Evolutionary conservation across 1,140 invertebrate species (phyloP).

Genomic region (Aphelinus atriplicis): DNA sequence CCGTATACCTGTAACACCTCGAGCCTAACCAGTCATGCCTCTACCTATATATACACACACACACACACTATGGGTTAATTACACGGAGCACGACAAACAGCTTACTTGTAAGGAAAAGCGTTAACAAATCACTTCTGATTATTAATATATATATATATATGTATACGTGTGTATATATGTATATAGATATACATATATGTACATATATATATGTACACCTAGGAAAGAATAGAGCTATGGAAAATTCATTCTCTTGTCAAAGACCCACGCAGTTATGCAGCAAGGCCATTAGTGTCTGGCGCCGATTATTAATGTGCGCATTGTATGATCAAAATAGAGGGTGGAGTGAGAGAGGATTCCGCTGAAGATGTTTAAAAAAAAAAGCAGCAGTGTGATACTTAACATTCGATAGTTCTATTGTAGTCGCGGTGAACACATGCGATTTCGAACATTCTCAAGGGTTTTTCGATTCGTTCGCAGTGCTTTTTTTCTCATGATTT

Average conservation of each 20-base stretch:
- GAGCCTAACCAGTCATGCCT: neutral
- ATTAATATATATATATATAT: neutral
- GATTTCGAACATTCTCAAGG: neutral
- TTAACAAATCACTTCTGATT: too few species aligned
- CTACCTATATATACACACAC: neutral
- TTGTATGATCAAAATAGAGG: conserved; percentile 15
- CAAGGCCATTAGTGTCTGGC: neutral
- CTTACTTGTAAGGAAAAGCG: too few species aligned
- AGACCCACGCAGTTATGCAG: neutral
- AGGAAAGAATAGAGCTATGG: neutral
- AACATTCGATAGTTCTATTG: conserved; percentile 13
- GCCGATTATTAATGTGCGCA: conserved; percentile 5
- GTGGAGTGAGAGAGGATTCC: neutral
- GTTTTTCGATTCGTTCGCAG: too few species aligned
- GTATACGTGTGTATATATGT: too few species aligned
- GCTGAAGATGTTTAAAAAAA: neutral
- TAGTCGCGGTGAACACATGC: neutral
- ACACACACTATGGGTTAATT: neutral
- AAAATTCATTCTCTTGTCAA: neutral
- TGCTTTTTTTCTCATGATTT: too few species aligned
- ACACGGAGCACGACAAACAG: neutral
- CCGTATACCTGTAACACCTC: neutral
- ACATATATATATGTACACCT: neutral
- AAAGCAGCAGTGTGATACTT: conserved; percentile 27
- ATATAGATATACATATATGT: too few species aligned